Evolutionary conservation across 2,888 invertebrate genomes (phyloP), one percentile per base, ranked within the genome.

Genomic region (Iselma pallidipennis): DNA sequence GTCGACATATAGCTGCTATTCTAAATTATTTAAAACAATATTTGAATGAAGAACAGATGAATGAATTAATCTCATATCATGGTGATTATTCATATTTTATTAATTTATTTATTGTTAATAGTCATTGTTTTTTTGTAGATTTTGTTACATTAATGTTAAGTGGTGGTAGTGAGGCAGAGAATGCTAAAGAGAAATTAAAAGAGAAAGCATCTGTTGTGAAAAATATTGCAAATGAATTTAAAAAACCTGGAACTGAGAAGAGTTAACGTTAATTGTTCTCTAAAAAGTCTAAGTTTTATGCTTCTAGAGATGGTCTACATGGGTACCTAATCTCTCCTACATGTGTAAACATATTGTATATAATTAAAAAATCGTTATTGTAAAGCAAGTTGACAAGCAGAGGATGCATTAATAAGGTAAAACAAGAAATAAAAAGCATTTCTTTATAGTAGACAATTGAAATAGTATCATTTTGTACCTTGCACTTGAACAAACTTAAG

Each of bases 1-100:
- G 98, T 0, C 89, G 94, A 78, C 95, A 95, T 82, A 95, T 98
- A 10, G 90, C 95, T 0, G 84, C 89, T 16, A 87, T 98, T 68
- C 84, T 97, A 49, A 77, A 85, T 1, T 91, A 88, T 78, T 84
- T 98, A 55, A 88, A 90, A 67, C 83, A 86, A 21, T 87, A 88
- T 70, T 80, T 97, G 53, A 86, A 86, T 63, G 83, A 85, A 23
- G 89, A 91, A 5, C 87, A 91, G 59, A 86, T 86, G 76, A 78
- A 84, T 1, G 82, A 86, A 58, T 83, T 97, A 1, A 85, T 87
- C 49, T 82, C 84, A 53, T 94, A 90, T 81, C 92, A 96, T 84
- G 95, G 95, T 95, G 82, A 80, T 82, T 76, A 67, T n/a, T 31
- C 54, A n/a, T n/a, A n/a, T n/a, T n/a, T n/a, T n/a, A n/a, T n/a